Evolutionary conservation across 2,888 invertebrate species (phyloP), one percentile per base, ranked within the genome.

Genomic region (Linnaemya tessellans): DNA sequence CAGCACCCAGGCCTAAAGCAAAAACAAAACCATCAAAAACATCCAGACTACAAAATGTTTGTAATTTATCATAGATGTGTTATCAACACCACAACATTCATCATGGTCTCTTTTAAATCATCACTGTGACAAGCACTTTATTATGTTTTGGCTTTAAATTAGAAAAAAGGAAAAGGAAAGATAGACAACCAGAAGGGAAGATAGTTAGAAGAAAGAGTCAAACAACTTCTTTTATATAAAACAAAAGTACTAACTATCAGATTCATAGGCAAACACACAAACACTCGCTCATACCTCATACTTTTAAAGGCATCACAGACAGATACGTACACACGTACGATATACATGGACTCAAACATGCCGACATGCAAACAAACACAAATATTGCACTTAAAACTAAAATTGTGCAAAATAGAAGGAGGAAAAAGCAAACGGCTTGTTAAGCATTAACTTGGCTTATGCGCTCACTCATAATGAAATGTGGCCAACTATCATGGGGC

Each of bases 31-130:
- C 49, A 41, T 18, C 1, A 9, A 56, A 67, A 67, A 11, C 41
- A 49, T n/a, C 18, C 41, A 41, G 79, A 65, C 71, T 70, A 38
- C 67, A 73, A 79, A 46, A 22, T 71, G 74, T 75, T 82, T 85
- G 70, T 62, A 82, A 85, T 85, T 80, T 82, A 82, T 85, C 75
- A 85, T 30, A 75, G 85, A 82, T 82, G 35, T 82, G 79, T 75
- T 82, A 82, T 81, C 79, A 85, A 80, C 82, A 85, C 79, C 74
- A 82, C 75, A 82, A 79, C 71, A 85, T 85, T 85, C 75, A 85
- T 85, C 85, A 85, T 82, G 79, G 79, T 60, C 79, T 85, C 79
- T 64, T 85, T 79, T 82, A 85, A 85, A 85, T 85, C 82, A 85
- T 80, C 82, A 80, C 85, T 79, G 70, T 85, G 85, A 82, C 82